Evolutionary conservation across 1,140 invertebrate genomes (phyloP).

Genomic region (Mesaphorura yosii): DNA sequence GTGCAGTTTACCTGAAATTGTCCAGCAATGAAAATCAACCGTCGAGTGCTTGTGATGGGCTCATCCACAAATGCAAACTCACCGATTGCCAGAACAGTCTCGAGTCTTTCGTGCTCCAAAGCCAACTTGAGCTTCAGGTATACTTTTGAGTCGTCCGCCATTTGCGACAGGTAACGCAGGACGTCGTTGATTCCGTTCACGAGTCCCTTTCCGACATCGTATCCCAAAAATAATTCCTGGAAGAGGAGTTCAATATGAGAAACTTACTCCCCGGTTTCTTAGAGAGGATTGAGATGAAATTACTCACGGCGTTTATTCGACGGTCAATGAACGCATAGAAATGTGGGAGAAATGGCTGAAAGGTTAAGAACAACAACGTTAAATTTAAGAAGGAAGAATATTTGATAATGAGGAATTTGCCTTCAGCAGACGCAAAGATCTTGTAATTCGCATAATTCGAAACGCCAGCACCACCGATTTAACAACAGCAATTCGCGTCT

Average conservation of each 20-base stretch:
- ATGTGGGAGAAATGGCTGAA: neutral
- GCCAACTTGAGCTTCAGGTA: neutral
- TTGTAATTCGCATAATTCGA: conserved; percentile 1
- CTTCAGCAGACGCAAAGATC: conserved; percentile 7
- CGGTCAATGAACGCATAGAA: neutral
- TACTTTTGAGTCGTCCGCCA: conserved; percentile 39
- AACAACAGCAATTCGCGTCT: neutral
- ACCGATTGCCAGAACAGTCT: conserved; percentile 7
- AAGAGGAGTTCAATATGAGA: too few relatives aligned
- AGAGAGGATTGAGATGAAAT: neutral
- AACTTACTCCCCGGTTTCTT: too few relatives aligned
- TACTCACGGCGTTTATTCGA: conserved; percentile 2
- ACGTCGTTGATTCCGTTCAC: conserved; percentile 46
- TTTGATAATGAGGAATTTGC: neutral
- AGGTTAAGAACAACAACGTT: neutral
- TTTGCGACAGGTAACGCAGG: conserved; percentile 41
- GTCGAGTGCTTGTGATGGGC: neutral
- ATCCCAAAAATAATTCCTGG: conserved; percentile 6
- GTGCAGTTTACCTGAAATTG: neutral
- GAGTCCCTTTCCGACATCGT: conserved; percentile 37
- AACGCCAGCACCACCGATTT: neutral
- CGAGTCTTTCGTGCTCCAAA: conserved; percentile 7
- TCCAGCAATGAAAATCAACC: neutral
- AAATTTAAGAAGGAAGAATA: neutral
- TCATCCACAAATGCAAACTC: neutral